These are phyloP conservation scores for Pipra filicauda DNA, from an alignment of 2,113 vertebrate species.

Conservation along the genomic window DNA sequence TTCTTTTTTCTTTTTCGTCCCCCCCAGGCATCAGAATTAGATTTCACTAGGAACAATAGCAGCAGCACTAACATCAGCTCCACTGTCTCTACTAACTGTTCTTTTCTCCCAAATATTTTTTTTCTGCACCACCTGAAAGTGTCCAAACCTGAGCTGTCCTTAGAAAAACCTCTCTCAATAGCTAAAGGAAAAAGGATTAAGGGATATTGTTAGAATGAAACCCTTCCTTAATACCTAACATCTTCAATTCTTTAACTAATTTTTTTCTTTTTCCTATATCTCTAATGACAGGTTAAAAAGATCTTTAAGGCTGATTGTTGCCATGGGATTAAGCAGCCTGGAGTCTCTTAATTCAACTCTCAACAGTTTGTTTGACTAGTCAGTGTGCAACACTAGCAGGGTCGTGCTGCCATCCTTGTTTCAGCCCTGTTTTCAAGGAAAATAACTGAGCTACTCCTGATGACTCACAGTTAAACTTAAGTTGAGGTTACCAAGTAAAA, in stretches of 20 bases:
- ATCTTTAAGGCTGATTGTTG: constrained; percentile 44
- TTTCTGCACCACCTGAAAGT: neutral
- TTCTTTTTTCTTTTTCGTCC: neutral
- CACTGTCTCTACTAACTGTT: neutral
- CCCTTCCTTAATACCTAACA: neutral
- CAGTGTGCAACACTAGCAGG: neutral
- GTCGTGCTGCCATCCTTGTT: neutral
- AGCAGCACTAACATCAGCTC: neutral
- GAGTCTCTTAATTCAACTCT: constrained; percentile 11
- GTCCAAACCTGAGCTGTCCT: neutral
- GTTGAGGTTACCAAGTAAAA: neutral
- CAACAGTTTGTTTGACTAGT: constrained; percentile 7
- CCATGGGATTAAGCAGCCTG: constrained; percentile 40
- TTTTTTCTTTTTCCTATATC: neutral
- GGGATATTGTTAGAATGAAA: constrained; percentile 7
- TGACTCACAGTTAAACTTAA: neutral
- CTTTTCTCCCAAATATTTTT: neutral
- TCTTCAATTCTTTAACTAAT: neutral
- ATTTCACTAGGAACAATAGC: neutral
- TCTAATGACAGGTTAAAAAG: constrained; percentile 39
- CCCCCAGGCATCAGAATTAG: neutral
- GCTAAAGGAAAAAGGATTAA: constrained; percentile 18
- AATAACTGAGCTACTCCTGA: neutral
- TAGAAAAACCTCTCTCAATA: neutral
- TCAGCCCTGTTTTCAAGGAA: neutral